Evolutionary conservation across 2,113 vertebrate genomes (phyloP), one percentile per base, ranked within the genome.

Genomic region (Ceyx cyanopectus): DNA sequence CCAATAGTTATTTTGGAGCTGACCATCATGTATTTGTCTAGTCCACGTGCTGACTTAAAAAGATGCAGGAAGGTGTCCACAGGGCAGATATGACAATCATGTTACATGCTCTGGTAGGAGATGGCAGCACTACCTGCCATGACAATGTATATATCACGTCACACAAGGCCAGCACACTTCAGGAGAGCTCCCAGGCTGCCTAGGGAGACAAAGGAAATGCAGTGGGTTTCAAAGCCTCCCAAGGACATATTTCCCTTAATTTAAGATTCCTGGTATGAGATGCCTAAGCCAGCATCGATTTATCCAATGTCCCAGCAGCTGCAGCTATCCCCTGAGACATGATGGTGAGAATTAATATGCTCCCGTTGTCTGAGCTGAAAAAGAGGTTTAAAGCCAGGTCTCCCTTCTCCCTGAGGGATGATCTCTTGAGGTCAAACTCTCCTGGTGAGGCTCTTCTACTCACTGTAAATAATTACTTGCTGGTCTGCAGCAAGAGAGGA

Each of bases 1-100:
- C 91, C 96, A 94, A 77, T 89, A 94, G 87, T 68, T 96, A 93
- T 96, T 96, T 75, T 83, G 67, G 91, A 83, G 65, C 11, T 0
- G 1, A 69, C 15, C 17, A 43, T 62, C 58, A 58, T 0, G 0
- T 10, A 79, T 66, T 46, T 76, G 37, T 62, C 65, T 61, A 32
- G 34, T 93, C 29, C 56, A 56, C 62, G 51, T 0, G 2, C 23
- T 81, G 57, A 65, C 43, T 72, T 30, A 41, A 87, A 54, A 78
- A 89, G 63, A 65, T 2, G 6, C 1, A 2, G 75, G 78, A 77
- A 82, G 63, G 46, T 23, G 26, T 93, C 74, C 87, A 74, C 4
- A 73, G 89, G 84, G 84, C 78, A 77, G 63, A 26, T 8, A 67
- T 1, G 2, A n/a, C 58, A 68, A 56, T 14, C 0, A 2, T 12